Conservation (phyloP, 2,888 invertebrate species). For the Heliconius charithonia region DNA sequence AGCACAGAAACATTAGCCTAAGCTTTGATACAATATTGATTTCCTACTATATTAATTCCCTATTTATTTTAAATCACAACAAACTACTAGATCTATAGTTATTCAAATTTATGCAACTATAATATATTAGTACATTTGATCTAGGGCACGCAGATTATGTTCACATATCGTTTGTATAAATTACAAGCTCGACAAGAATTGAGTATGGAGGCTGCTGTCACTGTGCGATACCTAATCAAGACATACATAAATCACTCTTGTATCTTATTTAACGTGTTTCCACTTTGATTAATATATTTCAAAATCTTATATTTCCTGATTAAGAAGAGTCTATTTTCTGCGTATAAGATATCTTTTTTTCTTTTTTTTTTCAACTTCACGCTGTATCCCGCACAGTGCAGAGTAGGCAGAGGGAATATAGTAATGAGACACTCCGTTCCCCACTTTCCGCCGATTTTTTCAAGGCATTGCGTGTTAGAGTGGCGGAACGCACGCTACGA, state of each 20-base stretch:
- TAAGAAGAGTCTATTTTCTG: not conserved
- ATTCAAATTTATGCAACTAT: slow-evolving; percentile 8
- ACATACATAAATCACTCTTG: not conserved
- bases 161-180: not conserved
- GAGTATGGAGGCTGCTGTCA: slow-evolving; percentile 30
- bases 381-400: too few species aligned
- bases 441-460: too few species aligned
- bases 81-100: not conserved
- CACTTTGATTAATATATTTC: not conserved
- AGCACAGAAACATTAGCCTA: too few species aligned
- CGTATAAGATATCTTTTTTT: too few species aligned
- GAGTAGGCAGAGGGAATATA: too few species aligned
- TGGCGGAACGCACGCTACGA: too few species aligned
- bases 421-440: too few species aligned
- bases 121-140: slow-evolving; percentile 6
- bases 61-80: not conserved
- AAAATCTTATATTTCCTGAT: not conserved
- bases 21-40: not conserved
- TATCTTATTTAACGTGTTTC: not conserved
- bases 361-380: too few species aligned
- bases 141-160: slow-evolving; percentile 21
- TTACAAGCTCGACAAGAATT: slow-evolving; percentile 33
- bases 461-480: too few species aligned
- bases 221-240: slow-evolving; percentile 15
- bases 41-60: not conserved